These are phyloP conservation scores for Melanerpes formicivorus DNA, from an alignment of 2,113 vertebrate species.

Conservation along the genomic window DNA sequence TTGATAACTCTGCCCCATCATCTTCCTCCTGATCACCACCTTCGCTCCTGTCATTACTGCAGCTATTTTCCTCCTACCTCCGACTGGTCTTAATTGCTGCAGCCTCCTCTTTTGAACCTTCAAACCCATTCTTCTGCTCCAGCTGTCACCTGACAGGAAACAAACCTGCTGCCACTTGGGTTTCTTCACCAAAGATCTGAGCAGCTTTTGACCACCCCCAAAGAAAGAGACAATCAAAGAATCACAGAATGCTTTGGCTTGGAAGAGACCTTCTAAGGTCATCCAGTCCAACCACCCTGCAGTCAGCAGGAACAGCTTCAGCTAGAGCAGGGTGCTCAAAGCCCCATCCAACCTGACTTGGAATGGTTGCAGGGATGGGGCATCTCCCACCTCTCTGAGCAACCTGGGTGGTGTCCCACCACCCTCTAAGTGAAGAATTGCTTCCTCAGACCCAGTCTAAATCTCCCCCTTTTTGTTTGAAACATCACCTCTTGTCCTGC, in stretches of 20 bases:
- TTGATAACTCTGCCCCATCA: background rate
- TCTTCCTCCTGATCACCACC: background rate
- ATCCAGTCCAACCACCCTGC: background rate
- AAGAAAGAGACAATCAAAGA: background rate
- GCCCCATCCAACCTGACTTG: background rate
- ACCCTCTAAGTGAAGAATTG: no score
- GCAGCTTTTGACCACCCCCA: no score
- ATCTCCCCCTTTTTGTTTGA: no score
- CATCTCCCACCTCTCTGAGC: no score
- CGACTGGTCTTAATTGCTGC: background rate
- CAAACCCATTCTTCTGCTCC: background rate
- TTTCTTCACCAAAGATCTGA: background rate
- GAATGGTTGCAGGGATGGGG: no score
- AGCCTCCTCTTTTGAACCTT: background rate
- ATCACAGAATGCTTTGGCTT: background rate
- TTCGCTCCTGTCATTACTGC: background rate
- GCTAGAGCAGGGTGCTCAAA: background rate
- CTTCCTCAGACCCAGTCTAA: no score
- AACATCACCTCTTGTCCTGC: no score
- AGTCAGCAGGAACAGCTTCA: background rate
- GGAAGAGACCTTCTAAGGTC: background rate
- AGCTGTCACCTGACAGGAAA: accelerated
- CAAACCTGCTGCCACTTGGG: background rate
- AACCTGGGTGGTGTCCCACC: no score
- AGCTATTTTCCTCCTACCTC: background rate